Conservation (phyloP, 2,797 vertebrate species). For the Triplophysa bombifrons region DNA sequence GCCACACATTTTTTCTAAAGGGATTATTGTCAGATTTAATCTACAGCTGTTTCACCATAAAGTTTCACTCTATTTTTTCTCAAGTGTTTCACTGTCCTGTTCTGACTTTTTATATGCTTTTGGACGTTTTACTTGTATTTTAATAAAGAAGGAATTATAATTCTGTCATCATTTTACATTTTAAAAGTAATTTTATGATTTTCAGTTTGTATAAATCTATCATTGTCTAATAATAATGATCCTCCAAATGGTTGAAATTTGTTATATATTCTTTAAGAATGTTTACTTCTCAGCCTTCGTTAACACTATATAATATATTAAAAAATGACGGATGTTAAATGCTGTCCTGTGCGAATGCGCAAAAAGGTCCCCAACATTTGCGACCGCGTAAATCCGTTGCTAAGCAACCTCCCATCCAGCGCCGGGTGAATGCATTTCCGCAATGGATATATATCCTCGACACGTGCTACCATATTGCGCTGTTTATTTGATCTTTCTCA, state of each 20-base stretch:
- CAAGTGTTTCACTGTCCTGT: slow-evolving; percentile 5
- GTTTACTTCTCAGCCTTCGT: no score
- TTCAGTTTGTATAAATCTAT: no score
- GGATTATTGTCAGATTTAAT: slow-evolving; percentile 1
- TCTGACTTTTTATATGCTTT: slow-evolving; percentile 31
- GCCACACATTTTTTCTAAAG: slow-evolving; percentile 2
- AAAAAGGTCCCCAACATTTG: neutral
- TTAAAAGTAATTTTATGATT: neutral
- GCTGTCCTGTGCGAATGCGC: slow-evolving; percentile 9
- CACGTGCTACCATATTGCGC: slow-evolving; percentile 43
- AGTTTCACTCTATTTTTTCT: neutral
- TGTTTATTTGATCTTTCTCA: slow-evolving; percentile 62
- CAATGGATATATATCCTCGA: slow-evolving; percentile 45
- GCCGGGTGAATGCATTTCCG: slow-evolving; percentile 46
- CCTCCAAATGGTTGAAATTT: no score
- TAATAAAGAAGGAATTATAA: slow-evolving; percentile 60
- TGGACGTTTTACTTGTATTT: slow-evolving; percentile 57
- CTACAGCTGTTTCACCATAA: neutral
- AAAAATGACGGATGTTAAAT: no score
- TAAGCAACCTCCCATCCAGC: slow-evolving; percentile 71
- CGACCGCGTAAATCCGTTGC: slow-evolving; percentile 60
- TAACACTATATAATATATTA: no score
- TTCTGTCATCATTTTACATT: neutral
- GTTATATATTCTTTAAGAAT: no score
- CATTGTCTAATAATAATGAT: no score